A percentile compares a stretch with the other conserved stretches of the same genome.
These are phyloP conservation scores for Alligator sinensis DNA, from an alignment of 2,113 vertebrate genomes.

Conservation along the genomic window DNA sequence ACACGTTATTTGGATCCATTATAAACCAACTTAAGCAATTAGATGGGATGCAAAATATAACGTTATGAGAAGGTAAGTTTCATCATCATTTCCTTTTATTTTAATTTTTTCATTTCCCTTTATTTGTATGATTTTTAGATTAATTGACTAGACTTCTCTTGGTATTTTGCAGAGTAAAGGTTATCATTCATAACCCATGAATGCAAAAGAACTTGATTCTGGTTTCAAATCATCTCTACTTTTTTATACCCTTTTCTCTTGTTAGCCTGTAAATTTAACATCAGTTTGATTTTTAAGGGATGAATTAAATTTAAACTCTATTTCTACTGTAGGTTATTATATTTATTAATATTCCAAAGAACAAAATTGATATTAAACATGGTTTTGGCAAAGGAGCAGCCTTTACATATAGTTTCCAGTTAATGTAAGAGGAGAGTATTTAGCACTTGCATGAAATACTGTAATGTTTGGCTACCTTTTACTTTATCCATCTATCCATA, in stretches of 20 bases:
- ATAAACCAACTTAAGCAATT: neutral
- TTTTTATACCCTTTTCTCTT: constrained; percentile 8
- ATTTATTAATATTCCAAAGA: neutral
- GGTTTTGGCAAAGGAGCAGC: neutral
- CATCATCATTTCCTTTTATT: neutral
- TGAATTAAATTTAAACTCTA: neutral
- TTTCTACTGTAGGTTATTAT: neutral
- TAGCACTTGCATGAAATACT: neutral
- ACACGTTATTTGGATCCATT: neutral
- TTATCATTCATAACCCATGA: neutral
- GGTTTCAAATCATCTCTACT: neutral
- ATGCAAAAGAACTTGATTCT: neutral
- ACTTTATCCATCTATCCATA: neutral
- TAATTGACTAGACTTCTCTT: neutral
- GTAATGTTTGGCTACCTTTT: rapidly evolving
- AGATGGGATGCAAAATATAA: neutral
- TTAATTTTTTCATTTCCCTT: neutral
- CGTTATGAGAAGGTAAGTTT: neutral
- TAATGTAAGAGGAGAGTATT: neutral
- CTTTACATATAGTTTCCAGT: neutral
- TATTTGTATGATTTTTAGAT: neutral
- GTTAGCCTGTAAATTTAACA: neutral
- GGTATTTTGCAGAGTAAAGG: neutral
- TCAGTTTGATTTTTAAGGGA: neutral
- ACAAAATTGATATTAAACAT: neutral